Evolutionary conservation across 2,888 invertebrate species (phyloP).

Genomic region (Tillus elongatus): DNA sequence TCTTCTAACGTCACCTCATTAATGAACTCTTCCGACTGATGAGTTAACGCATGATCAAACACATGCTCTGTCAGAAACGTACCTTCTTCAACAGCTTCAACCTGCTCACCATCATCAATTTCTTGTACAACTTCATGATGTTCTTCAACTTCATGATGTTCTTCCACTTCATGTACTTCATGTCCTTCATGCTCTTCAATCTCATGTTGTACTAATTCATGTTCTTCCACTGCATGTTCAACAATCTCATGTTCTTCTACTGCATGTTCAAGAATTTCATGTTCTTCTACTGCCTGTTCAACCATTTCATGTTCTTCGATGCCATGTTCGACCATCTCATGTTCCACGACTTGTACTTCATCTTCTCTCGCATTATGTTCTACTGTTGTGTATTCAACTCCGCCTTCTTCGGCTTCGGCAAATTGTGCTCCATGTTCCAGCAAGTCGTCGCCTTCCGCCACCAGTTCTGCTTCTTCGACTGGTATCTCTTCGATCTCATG

Average conservation of each 20-base stretch:
- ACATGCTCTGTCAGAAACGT: slow-evolving; percentile 33
- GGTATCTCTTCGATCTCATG: background rate
- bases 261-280: background rate
- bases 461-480: background rate
- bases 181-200: slow-evolving; percentile 14
- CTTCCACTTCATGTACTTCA: slow-evolving; percentile 8
- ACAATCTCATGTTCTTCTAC: slow-evolving; percentile 16
- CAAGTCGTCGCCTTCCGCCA: background rate
- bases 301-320: slow-evolving; percentile 15
- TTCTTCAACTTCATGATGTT: slow-evolving; percentile 10
- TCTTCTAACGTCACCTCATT: slow-evolving; percentile 40
- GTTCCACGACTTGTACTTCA: slow-evolving; percentile 2
- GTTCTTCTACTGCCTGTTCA: slow-evolving; percentile 7
- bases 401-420: too few species aligned
- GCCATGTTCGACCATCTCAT: slow-evolving; percentile 5
- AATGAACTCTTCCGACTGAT: slow-evolving; percentile 33
- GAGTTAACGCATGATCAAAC: slow-evolving; percentile 29
- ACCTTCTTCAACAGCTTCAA: slow-evolving; percentile 27
- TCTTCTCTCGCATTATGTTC: too few species aligned
- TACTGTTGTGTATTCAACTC: too few species aligned
- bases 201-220: slow-evolving; percentile 17
- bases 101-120: slow-evolving; percentile 24
- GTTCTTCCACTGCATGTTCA: slow-evolving; percentile 9
- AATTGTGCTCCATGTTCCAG: background rate
- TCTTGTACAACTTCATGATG: slow-evolving; percentile 13